Evolutionary conservation across 2,113 vertebrate genomes (phyloP).

Genomic region (Hemiprocne comata): DNA sequence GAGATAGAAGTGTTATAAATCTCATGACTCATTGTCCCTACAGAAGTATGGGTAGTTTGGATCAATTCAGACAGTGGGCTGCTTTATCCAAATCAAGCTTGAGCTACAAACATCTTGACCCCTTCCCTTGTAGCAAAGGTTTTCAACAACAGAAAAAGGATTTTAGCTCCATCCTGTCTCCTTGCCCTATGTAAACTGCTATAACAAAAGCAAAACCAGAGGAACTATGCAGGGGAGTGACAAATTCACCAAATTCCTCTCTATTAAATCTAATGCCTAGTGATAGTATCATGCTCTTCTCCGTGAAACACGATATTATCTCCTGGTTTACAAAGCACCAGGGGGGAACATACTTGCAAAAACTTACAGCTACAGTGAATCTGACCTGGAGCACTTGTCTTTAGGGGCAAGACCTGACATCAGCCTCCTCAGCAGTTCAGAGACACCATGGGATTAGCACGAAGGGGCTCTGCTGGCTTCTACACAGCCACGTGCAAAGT

Average conservation of each 20-base stretch:
- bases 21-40: conserved; percentile 1
- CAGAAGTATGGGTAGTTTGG: background rate
- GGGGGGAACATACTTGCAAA: conserved; percentile 27
- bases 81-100: background rate
- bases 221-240: background rate
- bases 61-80: background rate
- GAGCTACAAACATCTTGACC: background rate
- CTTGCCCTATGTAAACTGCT: conserved; percentile 1
- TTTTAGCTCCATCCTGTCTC: background rate
- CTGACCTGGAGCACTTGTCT: conserved; percentile 44
- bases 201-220: conserved; percentile 22
- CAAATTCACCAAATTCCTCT: conserved; percentile 44
- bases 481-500: background rate
- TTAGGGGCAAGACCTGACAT: conserved; percentile 8
- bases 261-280: background rate
- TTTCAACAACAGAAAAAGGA: background rate
- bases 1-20: background rate
- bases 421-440: conserved; percentile 37
- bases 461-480: background rate
- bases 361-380: conserved; percentile 39
- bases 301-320: conserved; percentile 7
- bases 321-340: background rate
- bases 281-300: conserved; percentile 4
- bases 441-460: conserved; percentile 41
- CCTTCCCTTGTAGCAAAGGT: background rate